Evolutionary conservation across 2,113 vertebrate genomes (phyloP), one percentile per base, ranked within the genome.

Genomic region (Jacana jacana): DNA sequence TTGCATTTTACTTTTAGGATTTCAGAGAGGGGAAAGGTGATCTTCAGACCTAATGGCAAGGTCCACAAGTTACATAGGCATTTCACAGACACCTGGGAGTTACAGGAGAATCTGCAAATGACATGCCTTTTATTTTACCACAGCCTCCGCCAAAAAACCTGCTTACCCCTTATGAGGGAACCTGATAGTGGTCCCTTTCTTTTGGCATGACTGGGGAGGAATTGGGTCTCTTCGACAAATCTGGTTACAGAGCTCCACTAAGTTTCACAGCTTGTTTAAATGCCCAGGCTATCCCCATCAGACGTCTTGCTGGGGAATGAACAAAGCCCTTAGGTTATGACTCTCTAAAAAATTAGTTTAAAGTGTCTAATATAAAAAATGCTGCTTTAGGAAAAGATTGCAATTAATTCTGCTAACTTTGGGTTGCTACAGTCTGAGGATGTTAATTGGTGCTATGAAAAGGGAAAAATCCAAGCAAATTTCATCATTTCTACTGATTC

Each of bases 191-290:
- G 15, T 25, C 16, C 11, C 4, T 13, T 72, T 46, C n/a, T 58
- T 12, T 18, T 35, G 27, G 35, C 37, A 9, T 22, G 5, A 40
- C 15, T 11, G 33, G 25, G 33, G 54, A 89, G 31, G 44, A 24
- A 6, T 1, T 3, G 25, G 17, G 6, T 24, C 4, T 23, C 25
- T 58, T 6, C 9, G n/a, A 17, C 2, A 1, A 40, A 9, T 10
- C 12, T 60, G 63, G 22, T 48, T 64, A 52, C 49, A 58, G 39
- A 22, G 46, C 23, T 61, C 18, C 31, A 44, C 24, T 4, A 3
- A 28, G 4, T 46, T 8, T 57, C 44, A 6, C 2, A 35, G 14
- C n/a, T 54, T 55, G 13, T 27, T 52, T 65, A 60, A 49, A 61
- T n/a, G n/a, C 28, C 42, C 19, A 61, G 61, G 30, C 48, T 87